Evolutionary conservation across 2,888 invertebrate species (phyloP), one percentile per base, ranked within the genome.

Genomic region (Acronicta leporina): DNA sequence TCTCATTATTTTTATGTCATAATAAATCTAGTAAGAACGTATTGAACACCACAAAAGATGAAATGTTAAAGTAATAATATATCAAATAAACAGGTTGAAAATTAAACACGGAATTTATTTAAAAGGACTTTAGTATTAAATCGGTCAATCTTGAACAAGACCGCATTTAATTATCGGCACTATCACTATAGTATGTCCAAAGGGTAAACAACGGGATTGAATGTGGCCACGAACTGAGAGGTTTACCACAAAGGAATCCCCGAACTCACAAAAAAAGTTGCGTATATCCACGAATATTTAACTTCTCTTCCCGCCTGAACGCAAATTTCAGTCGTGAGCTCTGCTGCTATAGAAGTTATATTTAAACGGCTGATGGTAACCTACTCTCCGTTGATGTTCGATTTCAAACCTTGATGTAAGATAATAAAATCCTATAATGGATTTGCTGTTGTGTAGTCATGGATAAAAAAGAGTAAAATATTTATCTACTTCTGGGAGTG

Each of bases 401-500:
- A 91, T 87, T 88, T 81, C 82, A 74, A 88, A 87, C 87, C 88
- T 90, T 91, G 87, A 91, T 89, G 86, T 84, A 81, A 89, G 89
- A 90, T 91, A 90, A 91, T 92, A 92, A 91, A 92, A 90, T 83
- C 84, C 84, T 89, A 87, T 91, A 92, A 92, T 91, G 89, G 87
- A 89, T 91, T 89, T 84, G 84, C 84, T 87, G 87, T 86, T 82
- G 82, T 88, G 81, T 78, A 81, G 81, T 79, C 87, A 87, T 83
- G 88, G 87, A 82, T 74, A 80, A 78, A 82, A 81, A 87, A 88
- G 87, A 89, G 86, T 69, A 73, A 78, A 85, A 86, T 80, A 83
- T 82, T 82, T 82, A 83, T 80, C 79, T 78, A 77, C 76, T 73
- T 79, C 77, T 79, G 75, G 68, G 65, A 81, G 76, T 86, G 84